A percentile compares a stretch with the other conserved stretches of the same genome.
These are phyloP conservation scores for Neolamprologus variostigma DNA, from an alignment of 2,113 vertebrate species.

Conservation along the genomic window DNA sequence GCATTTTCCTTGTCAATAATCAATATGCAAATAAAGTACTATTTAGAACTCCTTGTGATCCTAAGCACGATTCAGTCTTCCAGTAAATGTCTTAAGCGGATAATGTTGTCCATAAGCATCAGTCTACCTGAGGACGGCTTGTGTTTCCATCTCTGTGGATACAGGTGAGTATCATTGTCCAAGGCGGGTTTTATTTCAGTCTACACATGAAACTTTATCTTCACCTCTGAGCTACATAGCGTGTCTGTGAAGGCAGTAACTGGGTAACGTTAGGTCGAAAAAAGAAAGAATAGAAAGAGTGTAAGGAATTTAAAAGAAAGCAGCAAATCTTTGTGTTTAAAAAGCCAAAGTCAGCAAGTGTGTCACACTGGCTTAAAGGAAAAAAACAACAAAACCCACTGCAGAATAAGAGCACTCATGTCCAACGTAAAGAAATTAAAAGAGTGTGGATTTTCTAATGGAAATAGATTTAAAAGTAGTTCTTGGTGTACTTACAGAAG, in stretches of 20 bases:
- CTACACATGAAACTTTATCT: slow-evolving; percentile 6
- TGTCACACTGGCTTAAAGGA: neutral
- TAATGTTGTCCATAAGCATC: neutral
- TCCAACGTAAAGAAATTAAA: neutral
- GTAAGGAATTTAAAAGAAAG: neutral
- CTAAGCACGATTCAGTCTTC: neutral
- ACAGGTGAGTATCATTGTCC: slow-evolving; percentile 14
- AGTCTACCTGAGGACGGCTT: neutral
- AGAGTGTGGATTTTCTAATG: neutral
- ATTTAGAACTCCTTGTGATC: neutral
- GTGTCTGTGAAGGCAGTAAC: neutral
- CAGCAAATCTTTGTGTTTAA: neutral
- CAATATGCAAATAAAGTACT: neutral
- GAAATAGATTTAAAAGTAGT: neutral
- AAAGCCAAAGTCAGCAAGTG: neutral
- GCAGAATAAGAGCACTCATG: neutral
- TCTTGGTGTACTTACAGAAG: neutral
- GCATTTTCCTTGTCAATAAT: neutral
- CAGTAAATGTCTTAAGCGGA: neutral
- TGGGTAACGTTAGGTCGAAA: neutral
- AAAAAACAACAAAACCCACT: neutral
- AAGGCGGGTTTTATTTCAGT: neutral
- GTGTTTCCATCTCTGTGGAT: slow-evolving; percentile 13
- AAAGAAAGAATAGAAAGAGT: neutral
- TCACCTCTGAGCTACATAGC: neutral